phyloP scores from a whole-genome alignment of 2,797 vertebrate genomes.

The Typhlichthys eigenmanni region DNA sequence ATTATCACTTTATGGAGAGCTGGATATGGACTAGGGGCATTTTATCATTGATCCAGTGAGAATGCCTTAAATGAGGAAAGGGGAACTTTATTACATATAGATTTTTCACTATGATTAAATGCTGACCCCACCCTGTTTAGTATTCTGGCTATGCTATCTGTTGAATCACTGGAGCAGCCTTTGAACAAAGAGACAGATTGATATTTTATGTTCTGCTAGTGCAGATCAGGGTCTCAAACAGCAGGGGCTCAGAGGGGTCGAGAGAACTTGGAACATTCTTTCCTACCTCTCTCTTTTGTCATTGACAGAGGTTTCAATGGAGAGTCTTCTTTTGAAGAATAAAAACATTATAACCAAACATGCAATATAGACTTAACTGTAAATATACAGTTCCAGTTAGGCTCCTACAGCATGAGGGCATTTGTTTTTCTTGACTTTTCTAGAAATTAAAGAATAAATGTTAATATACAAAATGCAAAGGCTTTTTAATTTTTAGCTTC shows the following conservation, averaged over 20 bases:
- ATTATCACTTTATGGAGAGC: conserved; percentile 20
- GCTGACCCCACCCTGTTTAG: conserved; percentile 32
- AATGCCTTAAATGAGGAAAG: conserved; percentile 34
- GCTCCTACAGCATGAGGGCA: too few species aligned
- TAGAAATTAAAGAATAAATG: background rate
- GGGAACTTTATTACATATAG: conserved; percentile 38
- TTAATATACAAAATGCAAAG: conserved; percentile 13
- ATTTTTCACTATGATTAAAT: conserved; percentile 52
- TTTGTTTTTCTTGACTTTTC: too few species aligned
- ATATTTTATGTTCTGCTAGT: conserved; percentile 39
- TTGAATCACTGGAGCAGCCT: conserved; percentile 41
- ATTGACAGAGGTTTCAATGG: conserved; percentile 31
- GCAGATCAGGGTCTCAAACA: conserved; percentile 14
- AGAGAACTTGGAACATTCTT: conserved; percentile 6
- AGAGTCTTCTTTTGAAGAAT: conserved; percentile 22
- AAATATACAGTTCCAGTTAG: too few species aligned
- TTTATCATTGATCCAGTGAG: conserved; percentile 37
- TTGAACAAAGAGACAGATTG: conserved; percentile 24
- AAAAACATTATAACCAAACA: too few species aligned
- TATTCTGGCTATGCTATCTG: conserved; percentile 26
- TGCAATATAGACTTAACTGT: too few species aligned
- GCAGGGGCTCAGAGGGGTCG: background rate
- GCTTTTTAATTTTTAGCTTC: too few species aligned
- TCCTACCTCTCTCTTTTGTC: too few species aligned
- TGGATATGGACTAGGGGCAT: conserved; percentile 4